Conservation (phyloP, 2,888 invertebrate genomes). For the Polyploca ridens region DNA sequence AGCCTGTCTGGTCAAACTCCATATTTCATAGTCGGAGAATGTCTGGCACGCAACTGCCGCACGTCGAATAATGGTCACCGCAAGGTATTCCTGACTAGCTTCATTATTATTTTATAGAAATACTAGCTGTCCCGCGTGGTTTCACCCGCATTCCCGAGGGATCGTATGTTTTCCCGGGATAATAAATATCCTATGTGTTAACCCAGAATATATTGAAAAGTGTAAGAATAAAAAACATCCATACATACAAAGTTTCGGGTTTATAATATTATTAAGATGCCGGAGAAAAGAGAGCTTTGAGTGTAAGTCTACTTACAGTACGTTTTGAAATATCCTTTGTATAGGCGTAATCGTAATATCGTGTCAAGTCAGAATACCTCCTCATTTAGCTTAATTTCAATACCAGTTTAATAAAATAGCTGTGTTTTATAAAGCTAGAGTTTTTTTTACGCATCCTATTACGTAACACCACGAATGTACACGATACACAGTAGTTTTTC, state of each 20-base stretch:
- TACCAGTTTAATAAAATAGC: background rate
- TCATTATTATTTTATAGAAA: constrained; percentile 69
- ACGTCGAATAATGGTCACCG: constrained; percentile 63
- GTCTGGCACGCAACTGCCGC: constrained; percentile 57
- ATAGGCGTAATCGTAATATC: background rate
- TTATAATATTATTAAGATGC: too few species aligned
- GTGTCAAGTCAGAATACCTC: too few species aligned
- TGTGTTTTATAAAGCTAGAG: background rate
- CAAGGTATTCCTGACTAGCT: constrained; percentile 61
- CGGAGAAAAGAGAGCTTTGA: constrained; percentile 25
- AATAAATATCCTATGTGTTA: too few species aligned
- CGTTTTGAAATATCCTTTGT: too few species aligned
- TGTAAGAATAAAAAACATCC: too few species aligned
- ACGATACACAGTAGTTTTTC: constrained; percentile 47
- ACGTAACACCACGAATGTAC: constrained; percentile 60
- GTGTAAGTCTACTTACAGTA: background rate
- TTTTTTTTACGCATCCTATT: constrained; percentile 27
- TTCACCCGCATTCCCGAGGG: too few species aligned
- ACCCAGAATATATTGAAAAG: too few species aligned
- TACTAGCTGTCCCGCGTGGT: too few species aligned
- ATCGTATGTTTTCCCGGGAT: too few species aligned
- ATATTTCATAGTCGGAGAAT: constrained; percentile 69
- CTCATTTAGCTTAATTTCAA: too few species aligned
- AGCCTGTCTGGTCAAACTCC: constrained; percentile 48
- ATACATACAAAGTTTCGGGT: too few species aligned